These are phyloP conservation scores for Petrocephalus sullivani DNA, from an alignment of 2,797 vertebrate species.

Conservation along the genomic window DNA sequence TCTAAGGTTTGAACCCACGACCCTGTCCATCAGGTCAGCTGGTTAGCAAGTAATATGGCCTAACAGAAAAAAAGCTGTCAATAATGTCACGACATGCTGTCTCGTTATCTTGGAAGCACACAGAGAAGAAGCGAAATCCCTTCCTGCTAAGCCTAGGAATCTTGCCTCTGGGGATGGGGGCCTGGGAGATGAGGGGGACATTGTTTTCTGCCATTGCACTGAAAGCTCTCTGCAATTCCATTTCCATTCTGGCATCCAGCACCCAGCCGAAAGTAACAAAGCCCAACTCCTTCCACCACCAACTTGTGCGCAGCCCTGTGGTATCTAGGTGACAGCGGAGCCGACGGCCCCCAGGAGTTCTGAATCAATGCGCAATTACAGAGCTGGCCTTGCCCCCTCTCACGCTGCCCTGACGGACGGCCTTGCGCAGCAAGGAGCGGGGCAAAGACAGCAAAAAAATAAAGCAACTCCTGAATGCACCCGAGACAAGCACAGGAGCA, in stretches of 20 bases:
- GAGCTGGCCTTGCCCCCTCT: background rate
- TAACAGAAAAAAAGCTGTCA: background rate
- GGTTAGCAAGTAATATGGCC: slow-evolving; percentile 4
- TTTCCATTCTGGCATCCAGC: slow-evolving; percentile 20
- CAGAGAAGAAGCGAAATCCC: slow-evolving; percentile 59
- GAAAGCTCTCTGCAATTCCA: slow-evolving; percentile 14
- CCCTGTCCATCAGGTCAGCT: background rate
- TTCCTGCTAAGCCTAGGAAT: slow-evolving; percentile 45
- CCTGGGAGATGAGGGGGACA: background rate
- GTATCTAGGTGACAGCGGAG: slow-evolving; percentile 9
- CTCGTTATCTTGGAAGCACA: slow-evolving; percentile 62
- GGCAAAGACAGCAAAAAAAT: background rate
- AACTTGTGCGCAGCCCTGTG: background rate
- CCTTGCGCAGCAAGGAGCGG: background rate
- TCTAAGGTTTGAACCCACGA: slow-evolving; percentile 2
- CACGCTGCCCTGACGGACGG: background rate
- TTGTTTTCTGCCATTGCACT: slow-evolving; percentile 1
- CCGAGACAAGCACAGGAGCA: slow-evolving; percentile 20
- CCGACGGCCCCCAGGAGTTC: slow-evolving; percentile 4
- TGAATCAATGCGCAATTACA: slow-evolving; percentile 5
- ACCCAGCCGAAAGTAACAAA: slow-evolving; percentile 11
- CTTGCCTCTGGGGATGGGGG: slow-evolving; percentile 15
- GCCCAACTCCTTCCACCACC: background rate
- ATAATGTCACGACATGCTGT: slow-evolving; percentile 47
- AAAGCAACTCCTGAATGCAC: background rate